Conservation (phyloP, 2,113 vertebrate genomes). For the Panthera leo region DNA sequence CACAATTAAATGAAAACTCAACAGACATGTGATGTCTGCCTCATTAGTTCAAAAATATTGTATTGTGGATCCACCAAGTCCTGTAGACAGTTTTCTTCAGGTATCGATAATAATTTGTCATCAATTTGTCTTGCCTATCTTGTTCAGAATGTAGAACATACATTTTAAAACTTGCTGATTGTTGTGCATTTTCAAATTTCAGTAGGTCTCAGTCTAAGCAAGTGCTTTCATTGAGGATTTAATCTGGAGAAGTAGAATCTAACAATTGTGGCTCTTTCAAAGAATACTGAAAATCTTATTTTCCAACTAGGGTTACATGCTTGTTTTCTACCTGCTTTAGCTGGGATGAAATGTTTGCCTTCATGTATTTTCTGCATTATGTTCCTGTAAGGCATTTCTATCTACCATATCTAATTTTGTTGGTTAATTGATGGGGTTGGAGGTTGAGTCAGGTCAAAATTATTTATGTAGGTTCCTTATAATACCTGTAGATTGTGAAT, state of each 20-base stretch:
- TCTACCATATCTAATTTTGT: neutral
- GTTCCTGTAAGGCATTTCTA: neutral
- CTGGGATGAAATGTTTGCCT: neutral
- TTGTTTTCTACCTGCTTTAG: neutral
- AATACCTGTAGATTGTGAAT: neutral
- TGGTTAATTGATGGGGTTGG: neutral
- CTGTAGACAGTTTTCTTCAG: neutral
- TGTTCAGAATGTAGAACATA: neutral
- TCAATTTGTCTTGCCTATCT: neutral
- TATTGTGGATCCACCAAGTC: neutral
- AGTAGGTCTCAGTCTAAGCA: neutral
- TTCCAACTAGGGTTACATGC: neutral
- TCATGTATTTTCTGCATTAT: neutral
- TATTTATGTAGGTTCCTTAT: neutral
- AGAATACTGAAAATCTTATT: neutral
- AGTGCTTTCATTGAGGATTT: neutral
- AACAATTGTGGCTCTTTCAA: neutral
- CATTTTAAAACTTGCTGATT: neutral
- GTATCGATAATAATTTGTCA: neutral
- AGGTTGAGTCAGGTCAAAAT: neutral
- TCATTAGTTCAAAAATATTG: neutral
- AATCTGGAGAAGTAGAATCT: neutral
- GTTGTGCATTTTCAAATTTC: constrained; percentile 15
- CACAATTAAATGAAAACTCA: constrained; percentile 34
- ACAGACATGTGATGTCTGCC: neutral